Base-by-base conservation (phyloP, 2,888 invertebrate species). In the Xestoiulus laeticollis region DNA sequence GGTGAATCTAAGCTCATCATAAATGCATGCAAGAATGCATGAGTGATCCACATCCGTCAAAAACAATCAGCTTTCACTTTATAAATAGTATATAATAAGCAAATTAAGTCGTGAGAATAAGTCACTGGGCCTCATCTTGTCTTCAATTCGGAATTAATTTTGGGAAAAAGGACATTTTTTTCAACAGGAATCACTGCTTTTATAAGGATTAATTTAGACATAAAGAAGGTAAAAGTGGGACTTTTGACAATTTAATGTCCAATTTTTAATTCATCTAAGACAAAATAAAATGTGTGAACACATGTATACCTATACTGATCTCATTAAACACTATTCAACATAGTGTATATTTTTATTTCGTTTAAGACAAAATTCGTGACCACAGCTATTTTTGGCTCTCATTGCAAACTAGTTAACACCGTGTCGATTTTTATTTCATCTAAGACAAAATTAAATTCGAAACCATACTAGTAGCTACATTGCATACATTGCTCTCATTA, bases 1-100 rank as follows among this genome's bases (percentile, higher is more conserved):
- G 14, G n/a, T 59, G 53, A 12, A 59, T 48, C 53, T 5, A 59
- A n/a, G 53, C n/a, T n/a, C 1, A 43, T 43, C 43, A 43, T 8
- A 43, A 43, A 43, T n/a, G 53, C 53, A 48, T 48, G 43, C 16
- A 16, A 2, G 53, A 59, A 59, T n/a, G 53, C 53, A 59, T 59
- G n/a, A 59, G n/a, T 59, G 53, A 59, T 59, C 53, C 53, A 59
- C 53, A 59, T 59, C 53, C 53, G 12, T 59, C 53, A 59, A 59
- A 59, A 59, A 59, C 16, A 59, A 59, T 59, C 53, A 59, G 53
- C 53, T 59, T 59, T n/a, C 43, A 8, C 43, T 43, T 43, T n/a
- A 19, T 59, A 59, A 59, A n/a, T 0, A 6, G n/a, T 14, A 53
- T 43, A 8, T 16, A n/a, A 59, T n/a, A 59, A 59, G 53, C n/a